A percentile compares a stretch with the other conserved stretches of the same genome.
Conservation (phyloP, 2,113 vertebrate species). For the Lasiurus cinereus region DNA sequence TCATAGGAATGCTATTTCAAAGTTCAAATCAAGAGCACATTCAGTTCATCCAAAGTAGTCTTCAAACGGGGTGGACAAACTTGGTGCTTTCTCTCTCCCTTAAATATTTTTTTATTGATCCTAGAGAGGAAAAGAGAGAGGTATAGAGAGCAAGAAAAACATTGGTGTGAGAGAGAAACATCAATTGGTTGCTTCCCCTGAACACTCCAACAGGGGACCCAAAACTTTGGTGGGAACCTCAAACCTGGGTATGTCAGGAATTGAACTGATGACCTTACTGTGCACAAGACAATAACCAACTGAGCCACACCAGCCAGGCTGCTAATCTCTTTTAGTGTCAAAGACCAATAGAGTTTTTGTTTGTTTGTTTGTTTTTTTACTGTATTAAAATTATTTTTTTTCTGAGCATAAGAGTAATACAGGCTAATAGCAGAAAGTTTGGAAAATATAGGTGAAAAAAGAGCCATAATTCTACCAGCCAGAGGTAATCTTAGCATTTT, state of each 20-base stretch:
- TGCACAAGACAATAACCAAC: background rate
- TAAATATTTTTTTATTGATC: background rate
- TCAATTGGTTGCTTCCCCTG: background rate
- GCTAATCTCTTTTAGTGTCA: background rate
- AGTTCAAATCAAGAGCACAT: background rate
- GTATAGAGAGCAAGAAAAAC: background rate
- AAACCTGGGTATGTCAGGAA: background rate
- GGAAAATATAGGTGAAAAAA: background rate
- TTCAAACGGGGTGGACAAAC: background rate
- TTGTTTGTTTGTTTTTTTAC: background rate
- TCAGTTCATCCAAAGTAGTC: background rate
- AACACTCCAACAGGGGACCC: background rate
- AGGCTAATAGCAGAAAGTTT: constrained; percentile 28
- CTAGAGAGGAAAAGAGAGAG: background rate
- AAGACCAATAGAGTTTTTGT: background rate
- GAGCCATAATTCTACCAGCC: background rate
- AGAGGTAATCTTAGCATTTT: constrained; percentile 27
- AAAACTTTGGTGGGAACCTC: background rate
- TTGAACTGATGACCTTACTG: background rate
- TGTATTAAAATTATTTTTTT: constrained; percentile 39
- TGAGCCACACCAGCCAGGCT: background rate
- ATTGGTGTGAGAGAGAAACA: background rate
- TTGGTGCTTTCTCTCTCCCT: background rate
- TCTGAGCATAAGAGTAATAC: background rate
- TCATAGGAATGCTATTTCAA: background rate